Evolutionary conservation across 2,888 invertebrate genomes (phyloP).

Genomic region (Pseudanteris insignis): DNA sequence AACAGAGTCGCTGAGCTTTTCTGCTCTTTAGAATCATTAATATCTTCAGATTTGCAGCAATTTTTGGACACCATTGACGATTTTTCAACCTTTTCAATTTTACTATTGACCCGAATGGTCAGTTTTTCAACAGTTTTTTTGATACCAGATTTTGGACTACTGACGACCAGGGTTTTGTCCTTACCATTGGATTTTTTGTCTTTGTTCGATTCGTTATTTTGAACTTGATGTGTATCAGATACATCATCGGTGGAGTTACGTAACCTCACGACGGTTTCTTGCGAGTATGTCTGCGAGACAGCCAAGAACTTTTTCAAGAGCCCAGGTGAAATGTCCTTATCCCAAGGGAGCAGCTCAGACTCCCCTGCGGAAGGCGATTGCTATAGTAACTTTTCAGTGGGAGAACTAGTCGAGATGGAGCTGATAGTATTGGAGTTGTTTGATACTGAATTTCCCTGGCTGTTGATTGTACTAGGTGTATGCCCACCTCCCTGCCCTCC

Average conservation of each 20-base stretch:
- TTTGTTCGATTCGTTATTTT: constrained; percentile 2
- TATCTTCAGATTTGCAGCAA: constrained; percentile 12
- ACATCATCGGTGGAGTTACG: constrained; percentile 27
- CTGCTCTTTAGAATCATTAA: constrained; percentile 44
- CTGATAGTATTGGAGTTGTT: constrained; percentile 64
- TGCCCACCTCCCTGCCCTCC: constrained; percentile 61
- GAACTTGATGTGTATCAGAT: constrained; percentile 13
- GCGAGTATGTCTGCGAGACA: constrained; percentile 43
- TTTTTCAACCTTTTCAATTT: constrained; percentile 2
- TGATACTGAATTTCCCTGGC: constrained; percentile 43
- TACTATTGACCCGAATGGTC: background rate
- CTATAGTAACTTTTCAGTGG: constrained; percentile 81
- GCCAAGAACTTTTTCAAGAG: constrained; percentile 56
- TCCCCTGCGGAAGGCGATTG: constrained; percentile 63
- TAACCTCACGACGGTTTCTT: background rate
- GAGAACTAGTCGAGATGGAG: constrained; percentile 75
- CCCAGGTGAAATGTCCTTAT: constrained; percentile 55
- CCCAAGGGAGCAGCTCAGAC: constrained; percentile 55
- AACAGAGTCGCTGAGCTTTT: constrained; percentile 8
- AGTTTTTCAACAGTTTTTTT: constrained; percentile 5
- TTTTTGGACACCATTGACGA: constrained; percentile 3
- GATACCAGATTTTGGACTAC: constrained; percentile 2
- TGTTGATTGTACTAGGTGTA: constrained; percentile 47
- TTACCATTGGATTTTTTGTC: constrained; percentile 7
- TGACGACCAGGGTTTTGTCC: background rate